A percentile compares a stretch with the other conserved stretches of the same genome.
Conservation (phyloP, 2,113 vertebrate genomes). For the Spilogale gracilis region DNA sequence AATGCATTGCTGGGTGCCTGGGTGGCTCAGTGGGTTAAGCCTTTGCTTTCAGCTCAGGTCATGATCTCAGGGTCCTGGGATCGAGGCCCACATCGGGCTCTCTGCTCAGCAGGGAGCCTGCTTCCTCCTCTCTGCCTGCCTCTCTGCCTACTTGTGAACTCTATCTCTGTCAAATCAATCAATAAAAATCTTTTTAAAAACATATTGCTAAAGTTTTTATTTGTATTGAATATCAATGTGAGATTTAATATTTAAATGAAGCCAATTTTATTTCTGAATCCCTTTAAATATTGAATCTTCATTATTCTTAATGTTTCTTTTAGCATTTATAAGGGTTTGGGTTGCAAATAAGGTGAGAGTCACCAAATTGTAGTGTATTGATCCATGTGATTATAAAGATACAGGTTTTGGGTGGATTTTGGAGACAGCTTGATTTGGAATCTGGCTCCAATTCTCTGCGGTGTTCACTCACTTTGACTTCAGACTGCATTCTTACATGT, state of each 20-base stretch:
- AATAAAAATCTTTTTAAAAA: not conserved
- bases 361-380: not conserved
- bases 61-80: too few species aligned
- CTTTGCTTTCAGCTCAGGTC: too few species aligned
- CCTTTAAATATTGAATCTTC: not conserved
- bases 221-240: not conserved
- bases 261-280: not conserved
- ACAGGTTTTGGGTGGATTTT: not conserved
- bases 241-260: not conserved
- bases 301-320: not conserved
- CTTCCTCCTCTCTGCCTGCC: too few species aligned
- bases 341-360: not conserved
- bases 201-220: not conserved
- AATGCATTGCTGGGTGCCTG: not conserved
- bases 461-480: not conserved
- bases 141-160: too few species aligned
- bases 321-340: not conserved
- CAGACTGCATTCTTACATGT: not conserved
- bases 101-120: too few species aligned
- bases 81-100: too few species aligned
- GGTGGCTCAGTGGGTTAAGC: too few species aligned
- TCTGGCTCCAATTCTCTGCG: not conserved
- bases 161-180: too few species aligned
- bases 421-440: not conserved
- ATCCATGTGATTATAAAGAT: not conserved